Percentiles rank a stretch among this genome's conserved stretches.
Evolutionary conservation across 92 coral and sea anemone species (phyloP).

Genomic region (Zoanthus sansibaricus): DNA sequence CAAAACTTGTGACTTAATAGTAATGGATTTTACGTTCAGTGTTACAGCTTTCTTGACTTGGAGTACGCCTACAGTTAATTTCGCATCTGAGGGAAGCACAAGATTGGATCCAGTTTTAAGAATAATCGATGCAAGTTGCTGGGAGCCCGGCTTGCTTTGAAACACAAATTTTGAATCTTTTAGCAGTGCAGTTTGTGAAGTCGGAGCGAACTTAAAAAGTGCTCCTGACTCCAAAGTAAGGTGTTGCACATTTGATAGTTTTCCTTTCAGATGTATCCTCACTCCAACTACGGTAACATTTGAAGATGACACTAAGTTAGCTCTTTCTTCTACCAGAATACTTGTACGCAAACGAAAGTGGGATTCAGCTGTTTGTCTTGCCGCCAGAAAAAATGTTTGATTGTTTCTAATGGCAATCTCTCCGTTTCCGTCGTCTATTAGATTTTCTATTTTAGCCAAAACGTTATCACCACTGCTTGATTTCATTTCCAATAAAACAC

Average conservation of each 20-base stretch:
- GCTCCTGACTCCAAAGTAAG: conserved; percentile 68
- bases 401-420: conserved; percentile 58
- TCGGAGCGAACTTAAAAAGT: conserved; percentile 57
- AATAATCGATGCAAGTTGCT: conserved; percentile 67
- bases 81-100: conserved; percentile 58
- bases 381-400: conserved; percentile 67
- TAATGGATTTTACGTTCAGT: conserved; percentile 51
- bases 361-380: conserved; percentile 59
- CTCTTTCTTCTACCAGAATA: conserved; percentile 60
- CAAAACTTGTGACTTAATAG: conserved; percentile 50
- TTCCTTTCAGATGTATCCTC: conserved; percentile 58
- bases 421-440: conserved; percentile 59
- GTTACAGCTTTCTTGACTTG: conserved; percentile 65
- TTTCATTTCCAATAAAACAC: conserved; percentile 60
- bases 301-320: conserved; percentile 67
- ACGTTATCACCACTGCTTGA: conserved; percentile 26
- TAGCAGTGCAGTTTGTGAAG: conserved; percentile 63
- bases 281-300: conserved; percentile 71
- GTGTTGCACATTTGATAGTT: conserved; percentile 63
- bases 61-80: conserved; percentile 55
- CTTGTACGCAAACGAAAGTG: conserved; percentile 63
- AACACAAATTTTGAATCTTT: conserved; percentile 30
- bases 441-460: conserved; percentile 43
- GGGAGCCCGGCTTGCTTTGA: conserved; percentile 67
- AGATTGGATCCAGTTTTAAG: conserved; percentile 66